Percentiles rank a stretch among this genome's conserved stretches.
Evolutionary conservation across 2,797 vertebrate genomes (phyloP).

Genomic region (Ceryle rudis): DNA sequence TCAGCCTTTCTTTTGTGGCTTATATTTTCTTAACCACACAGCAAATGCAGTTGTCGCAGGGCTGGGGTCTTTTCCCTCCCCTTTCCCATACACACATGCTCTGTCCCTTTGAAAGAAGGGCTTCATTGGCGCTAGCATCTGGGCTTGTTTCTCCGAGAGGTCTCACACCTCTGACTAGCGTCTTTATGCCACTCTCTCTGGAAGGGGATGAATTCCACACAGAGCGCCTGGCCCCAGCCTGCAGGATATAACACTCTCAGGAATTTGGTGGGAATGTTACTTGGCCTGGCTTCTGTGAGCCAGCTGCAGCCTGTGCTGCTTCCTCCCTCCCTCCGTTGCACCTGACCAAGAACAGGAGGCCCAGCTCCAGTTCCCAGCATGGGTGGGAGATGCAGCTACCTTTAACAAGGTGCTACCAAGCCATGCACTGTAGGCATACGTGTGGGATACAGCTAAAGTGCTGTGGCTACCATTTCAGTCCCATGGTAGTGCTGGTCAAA

Average conservation of each 20-base stretch:
- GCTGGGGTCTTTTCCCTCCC: fast-evolving
- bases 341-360: not conserved
- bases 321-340: not conserved
- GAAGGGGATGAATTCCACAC: not conserved
- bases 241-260: not conserved
- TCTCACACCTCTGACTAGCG: not conserved
- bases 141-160: not conserved
- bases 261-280: slow-evolving; percentile 59
- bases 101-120: not conserved
- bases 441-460: not conserved
- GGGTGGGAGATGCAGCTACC: not conserved
- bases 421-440: fast-evolving
- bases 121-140: not conserved
- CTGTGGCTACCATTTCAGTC: fast-evolving
- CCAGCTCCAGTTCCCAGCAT: not conserved
- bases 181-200: not conserved
- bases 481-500: not conserved
- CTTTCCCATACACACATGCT: fast-evolving
- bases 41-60: not conserved
- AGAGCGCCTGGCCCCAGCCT: not conserved
- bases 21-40: not conserved
- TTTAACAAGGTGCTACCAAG: not conserved
- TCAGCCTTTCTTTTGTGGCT: not conserved
- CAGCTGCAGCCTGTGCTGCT: not conserved
- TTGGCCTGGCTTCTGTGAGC: not conserved